A percentile compares a stretch with the other conserved stretches of the same genome.
These are phyloP conservation scores for Anoplius nigerrimus DNA, from an alignment of 2,888 invertebrate species.

Conservation along the genomic window DNA sequence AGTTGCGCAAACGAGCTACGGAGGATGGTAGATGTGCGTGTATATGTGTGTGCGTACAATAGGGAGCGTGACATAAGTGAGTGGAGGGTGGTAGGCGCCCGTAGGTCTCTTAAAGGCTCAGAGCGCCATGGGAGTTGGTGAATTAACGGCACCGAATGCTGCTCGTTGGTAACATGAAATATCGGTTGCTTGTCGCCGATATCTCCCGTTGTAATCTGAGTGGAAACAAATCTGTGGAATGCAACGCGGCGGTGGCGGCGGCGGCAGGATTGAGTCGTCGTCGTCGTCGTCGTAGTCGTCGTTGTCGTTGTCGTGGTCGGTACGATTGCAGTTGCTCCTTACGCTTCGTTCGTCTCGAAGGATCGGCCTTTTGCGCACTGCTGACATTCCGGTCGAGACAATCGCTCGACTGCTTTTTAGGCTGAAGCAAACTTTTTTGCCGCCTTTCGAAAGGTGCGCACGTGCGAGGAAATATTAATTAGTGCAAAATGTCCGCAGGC, in stretches of 20 bases:
- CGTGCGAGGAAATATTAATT: neutral
- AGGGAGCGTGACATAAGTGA: no score
- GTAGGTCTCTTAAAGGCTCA: no score
- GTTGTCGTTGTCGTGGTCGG: no score
- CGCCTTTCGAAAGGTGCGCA: neutral
- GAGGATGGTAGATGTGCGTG: neutral
- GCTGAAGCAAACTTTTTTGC: no score
- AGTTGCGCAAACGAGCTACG: neutral
- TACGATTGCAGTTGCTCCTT: conserved; percentile 32
- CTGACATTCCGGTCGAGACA: no score
- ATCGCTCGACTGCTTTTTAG: no score
- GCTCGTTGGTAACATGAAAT: conserved; percentile 50
- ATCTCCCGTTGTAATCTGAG: conserved; percentile 56
- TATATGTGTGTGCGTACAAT: no score
- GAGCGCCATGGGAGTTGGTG: conserved; percentile 15
- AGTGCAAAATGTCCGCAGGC: neutral
- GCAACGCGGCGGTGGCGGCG: no score
- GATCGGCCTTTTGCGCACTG: conserved; percentile 34
- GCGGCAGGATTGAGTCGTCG: conserved; percentile 53
- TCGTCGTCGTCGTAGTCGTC: no score
- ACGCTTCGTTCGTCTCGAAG: conserved; percentile 12
- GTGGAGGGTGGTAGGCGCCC: no score
- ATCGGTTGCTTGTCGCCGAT: conserved; percentile 52
- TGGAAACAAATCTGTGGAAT: conserved; percentile 57
- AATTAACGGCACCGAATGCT: conserved; percentile 42